Percentiles rank a stretch among this genome's conserved stretches.
These are phyloP conservation scores for Drosophila punjabiensis DNA, from an alignment of 1,140 invertebrate species.

Conservation along the genomic window DNA sequence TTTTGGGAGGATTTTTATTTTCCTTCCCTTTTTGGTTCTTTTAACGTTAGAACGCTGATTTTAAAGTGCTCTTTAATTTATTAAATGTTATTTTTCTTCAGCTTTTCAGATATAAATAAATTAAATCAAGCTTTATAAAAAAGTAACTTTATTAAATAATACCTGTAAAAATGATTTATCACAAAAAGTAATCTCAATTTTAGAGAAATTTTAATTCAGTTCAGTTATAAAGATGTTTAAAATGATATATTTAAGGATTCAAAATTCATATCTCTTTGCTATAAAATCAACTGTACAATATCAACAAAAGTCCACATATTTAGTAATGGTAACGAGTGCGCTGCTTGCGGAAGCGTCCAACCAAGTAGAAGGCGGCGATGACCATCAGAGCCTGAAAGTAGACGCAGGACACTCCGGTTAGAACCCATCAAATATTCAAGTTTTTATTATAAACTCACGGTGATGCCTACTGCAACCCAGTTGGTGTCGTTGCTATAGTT, in stretches of 20 bases:
- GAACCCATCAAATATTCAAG: neutral
- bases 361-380: constrained; percentile 67
- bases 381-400: constrained; percentile 61
- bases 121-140: too few relatives aligned
- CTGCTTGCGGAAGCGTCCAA: constrained; percentile 71
- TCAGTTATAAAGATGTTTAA: neutral
- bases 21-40: too few relatives aligned
- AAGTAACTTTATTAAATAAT: too few relatives aligned
- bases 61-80: too few relatives aligned
- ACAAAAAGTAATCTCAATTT: neutral
- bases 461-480: constrained; percentile 56
- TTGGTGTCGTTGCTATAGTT: constrained; percentile 57
- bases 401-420: neutral
- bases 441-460: constrained; percentile 30
- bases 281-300: neutral
- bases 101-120: too few relatives aligned
- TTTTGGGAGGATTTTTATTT: too few relatives aligned
- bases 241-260: neutral
- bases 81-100: too few relatives aligned
- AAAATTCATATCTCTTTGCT: neutral
- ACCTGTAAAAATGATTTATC: too few relatives aligned
- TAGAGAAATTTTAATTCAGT: neutral
- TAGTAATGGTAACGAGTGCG: constrained; percentile 62
- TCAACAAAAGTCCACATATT: neutral
- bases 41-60: too few relatives aligned